Evolutionary conservation across 2,888 invertebrate genomes (phyloP).

Genomic region (Hyposoter didymator): DNA sequence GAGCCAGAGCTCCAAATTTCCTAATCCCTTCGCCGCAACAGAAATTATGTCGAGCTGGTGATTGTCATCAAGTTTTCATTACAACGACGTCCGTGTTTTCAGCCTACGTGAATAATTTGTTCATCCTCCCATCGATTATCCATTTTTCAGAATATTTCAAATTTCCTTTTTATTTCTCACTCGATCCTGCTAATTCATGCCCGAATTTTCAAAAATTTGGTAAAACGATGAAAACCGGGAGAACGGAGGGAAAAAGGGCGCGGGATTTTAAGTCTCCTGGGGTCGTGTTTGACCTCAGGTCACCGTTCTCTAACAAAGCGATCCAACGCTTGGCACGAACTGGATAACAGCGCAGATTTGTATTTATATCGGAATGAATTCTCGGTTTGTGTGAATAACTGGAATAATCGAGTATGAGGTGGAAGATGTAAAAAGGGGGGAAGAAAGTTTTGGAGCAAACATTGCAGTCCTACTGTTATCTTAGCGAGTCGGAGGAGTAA

Average conservation of each 20-base stretch:
- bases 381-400: slow-evolving; percentile 16
- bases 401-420: slow-evolving; percentile 57
- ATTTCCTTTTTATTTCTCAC: background rate
- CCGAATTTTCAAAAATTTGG: background rate
- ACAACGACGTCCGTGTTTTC: background rate
- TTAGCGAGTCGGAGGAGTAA: slow-evolving; percentile 45
- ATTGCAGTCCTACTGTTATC: slow-evolving; percentile 57
- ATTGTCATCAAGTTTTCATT: background rate
- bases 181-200: too few relatives aligned
- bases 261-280: too few relatives aligned
- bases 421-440: slow-evolving; percentile 14
- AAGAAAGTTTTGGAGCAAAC: slow-evolving; percentile 53
- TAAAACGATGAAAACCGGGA: too few relatives aligned
- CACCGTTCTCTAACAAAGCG: too few relatives aligned
- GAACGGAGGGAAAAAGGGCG: too few relatives aligned
- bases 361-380: slow-evolving; percentile 41
- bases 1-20: background rate
- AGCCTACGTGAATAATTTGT: background rate
- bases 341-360: too few relatives aligned
- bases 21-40: background rate
- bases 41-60: background rate
- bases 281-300: too few relatives aligned
- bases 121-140: background rate
- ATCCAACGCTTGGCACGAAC: too few relatives aligned
- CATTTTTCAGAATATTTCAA: background rate